Evolutionary conservation across 2,797 vertebrate genomes (phyloP).

Genomic region (Bufotes viridis): DNA sequence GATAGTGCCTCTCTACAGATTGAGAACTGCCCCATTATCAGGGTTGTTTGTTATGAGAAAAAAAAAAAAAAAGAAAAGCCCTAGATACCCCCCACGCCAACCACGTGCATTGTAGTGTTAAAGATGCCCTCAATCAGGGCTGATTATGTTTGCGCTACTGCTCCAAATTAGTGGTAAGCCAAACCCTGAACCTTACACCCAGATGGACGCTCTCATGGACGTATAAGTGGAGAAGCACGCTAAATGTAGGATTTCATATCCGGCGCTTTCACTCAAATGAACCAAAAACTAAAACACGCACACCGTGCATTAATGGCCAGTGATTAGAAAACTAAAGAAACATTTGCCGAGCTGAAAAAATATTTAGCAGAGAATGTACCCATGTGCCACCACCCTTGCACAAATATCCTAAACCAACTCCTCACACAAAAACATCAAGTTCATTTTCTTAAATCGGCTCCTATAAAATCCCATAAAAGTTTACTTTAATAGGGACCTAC

Average conservation of each 20-base stretch:
- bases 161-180: too few relatives aligned
- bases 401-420: background rate
- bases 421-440: background rate
- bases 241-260: background rate
- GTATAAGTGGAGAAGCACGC: background rate
- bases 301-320: constrained; percentile 3
- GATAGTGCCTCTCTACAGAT: too few relatives aligned
- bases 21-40: too few relatives aligned
- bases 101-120: too few relatives aligned
- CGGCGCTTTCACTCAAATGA: background rate
- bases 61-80: too few relatives aligned
- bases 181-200: too few relatives aligned
- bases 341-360: constrained; percentile 3
- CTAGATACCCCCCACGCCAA: too few relatives aligned
- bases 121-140: too few relatives aligned
- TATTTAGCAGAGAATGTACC: background rate
- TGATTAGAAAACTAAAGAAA: constrained; percentile 21
- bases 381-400: background rate
- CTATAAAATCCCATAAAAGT: background rate
- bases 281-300: background rate
- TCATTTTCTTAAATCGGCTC: constrained; percentile 1
- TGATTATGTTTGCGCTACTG: too few relatives aligned
- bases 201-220: background rate
- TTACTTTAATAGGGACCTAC: background rate
- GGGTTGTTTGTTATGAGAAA: too few relatives aligned